A percentile compares a stretch with the other conserved stretches of the same genome.
These are phyloP conservation scores for Oreochromis grahami DNA, from an alignment of 2,797 vertebrate genomes.

Conservation along the genomic window DNA sequence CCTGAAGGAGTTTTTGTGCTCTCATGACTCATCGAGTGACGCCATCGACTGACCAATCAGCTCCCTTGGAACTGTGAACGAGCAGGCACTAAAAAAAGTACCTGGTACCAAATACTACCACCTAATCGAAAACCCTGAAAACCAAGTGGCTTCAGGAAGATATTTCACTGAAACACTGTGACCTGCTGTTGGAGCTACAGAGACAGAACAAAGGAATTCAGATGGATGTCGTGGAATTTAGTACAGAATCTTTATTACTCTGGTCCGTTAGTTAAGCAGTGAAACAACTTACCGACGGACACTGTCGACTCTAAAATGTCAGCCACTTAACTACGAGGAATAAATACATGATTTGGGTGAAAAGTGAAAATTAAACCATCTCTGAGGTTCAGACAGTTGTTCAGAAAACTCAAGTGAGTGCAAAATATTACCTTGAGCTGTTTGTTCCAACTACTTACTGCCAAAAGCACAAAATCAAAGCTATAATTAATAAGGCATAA, in stretches of 20 bases:
- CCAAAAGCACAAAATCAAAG: not conserved
- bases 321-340: not conserved
- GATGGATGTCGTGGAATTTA: not conserved
- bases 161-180: not conserved
- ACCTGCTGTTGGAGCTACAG: not conserved
- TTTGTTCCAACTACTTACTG: not conserved
- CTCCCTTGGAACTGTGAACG: not conserved
- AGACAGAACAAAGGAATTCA: not conserved
- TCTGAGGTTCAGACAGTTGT: not conserved
- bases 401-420: not conserved
- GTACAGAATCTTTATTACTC: not conserved
- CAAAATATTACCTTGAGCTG: not conserved
- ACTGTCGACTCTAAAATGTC: not conserved
- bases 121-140: too few species aligned
- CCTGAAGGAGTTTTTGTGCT: not conserved
- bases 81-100: not conserved
- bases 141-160: accelerated
- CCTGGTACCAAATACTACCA: not conserved
- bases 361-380: not conserved
- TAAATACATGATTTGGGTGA: not conserved
- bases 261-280: accelerated
- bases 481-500: not conserved
- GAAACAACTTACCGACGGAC: not conserved
- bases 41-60: accelerated
- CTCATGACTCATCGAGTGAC: not conserved